These are phyloP conservation scores for Tuberolachnus salignus DNA, from an alignment of 2,888 invertebrate species.

Conservation along the genomic window DNA sequence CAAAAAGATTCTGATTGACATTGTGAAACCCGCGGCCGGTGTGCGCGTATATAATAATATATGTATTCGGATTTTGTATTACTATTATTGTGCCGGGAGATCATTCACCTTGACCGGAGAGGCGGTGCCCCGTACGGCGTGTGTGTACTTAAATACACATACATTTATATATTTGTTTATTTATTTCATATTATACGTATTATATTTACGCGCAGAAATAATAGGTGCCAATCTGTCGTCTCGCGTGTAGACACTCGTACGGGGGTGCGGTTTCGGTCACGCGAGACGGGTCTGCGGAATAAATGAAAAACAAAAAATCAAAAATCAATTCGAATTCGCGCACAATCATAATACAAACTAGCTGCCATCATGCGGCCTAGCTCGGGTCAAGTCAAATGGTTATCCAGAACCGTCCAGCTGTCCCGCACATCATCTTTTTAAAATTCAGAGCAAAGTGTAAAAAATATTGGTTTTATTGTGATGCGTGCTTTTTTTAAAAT, in stretches of 20 bases:
- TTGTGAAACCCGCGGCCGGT: constrained; percentile 18
- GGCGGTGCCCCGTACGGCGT: constrained; percentile 9
- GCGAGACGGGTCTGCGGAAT: constrained; percentile 23
- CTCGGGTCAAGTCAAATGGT: no score
- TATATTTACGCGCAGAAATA: not conserved
- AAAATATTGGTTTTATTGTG: no score
- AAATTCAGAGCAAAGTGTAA: no score
- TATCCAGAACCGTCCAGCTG: no score
- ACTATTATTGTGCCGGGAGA: constrained; percentile 36
- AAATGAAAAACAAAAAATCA: not conserved
- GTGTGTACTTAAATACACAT: not conserved
- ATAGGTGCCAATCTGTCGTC: not conserved
- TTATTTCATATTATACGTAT: not conserved
- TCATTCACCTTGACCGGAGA: constrained; percentile 49
- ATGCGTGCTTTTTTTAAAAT: no score
- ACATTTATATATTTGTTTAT: no score
- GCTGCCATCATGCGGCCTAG: no score
- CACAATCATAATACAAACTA: no score
- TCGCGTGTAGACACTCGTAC: not conserved
- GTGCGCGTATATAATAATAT: not conserved
- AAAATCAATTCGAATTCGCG: constrained; percentile 36
- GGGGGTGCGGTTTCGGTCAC: constrained; percentile 10
- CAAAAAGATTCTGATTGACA: constrained; percentile 45
- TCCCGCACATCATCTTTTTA: no score
- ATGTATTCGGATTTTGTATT: constrained; percentile 1